A percentile compares a stretch with the other conserved stretches of the same genome.
phyloP scores from a whole-genome alignment of 2,888 invertebrate genomes.

The Abscondita cerata region DNA sequence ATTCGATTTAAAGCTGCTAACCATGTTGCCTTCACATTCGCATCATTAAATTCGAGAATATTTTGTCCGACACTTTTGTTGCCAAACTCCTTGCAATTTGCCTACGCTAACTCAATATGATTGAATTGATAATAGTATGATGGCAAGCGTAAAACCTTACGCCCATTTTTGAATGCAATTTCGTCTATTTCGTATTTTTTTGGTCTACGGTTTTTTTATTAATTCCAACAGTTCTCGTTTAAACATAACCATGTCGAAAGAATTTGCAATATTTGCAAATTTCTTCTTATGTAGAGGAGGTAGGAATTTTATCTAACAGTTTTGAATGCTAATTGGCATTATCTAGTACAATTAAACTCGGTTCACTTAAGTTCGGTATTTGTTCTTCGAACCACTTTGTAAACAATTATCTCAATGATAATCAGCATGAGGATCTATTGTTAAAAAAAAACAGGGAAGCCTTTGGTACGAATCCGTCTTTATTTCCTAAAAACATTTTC shows the following conservation, averaged over 20 bases:
- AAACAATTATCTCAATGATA: neutral
- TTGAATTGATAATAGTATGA: neutral
- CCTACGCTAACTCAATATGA: neutral
- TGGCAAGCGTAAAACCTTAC: too few species aligned
- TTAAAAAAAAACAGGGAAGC: slow-evolving; percentile 1
- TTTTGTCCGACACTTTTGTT: slow-evolving; percentile 4
- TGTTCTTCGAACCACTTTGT: neutral
- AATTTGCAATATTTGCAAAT: slow-evolving; percentile 1
- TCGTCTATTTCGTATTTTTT: too few species aligned
- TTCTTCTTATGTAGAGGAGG: too few species aligned
- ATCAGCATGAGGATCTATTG: slow-evolving; percentile 2
- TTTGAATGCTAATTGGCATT: neutral
- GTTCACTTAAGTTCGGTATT: slow-evolving; percentile 1
- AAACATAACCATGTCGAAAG: slow-evolving; percentile 2
- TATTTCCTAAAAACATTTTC: slow-evolving; percentile 4
- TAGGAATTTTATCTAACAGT: too few species aligned
- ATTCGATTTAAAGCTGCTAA: slow-evolving; percentile 4
- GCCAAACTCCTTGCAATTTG: neutral
- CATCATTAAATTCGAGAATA: neutral
- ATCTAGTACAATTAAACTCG: slow-evolving; percentile 1
- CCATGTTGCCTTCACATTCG: slow-evolving; percentile 2
- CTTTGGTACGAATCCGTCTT: slow-evolving; percentile 2
- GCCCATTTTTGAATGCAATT: too few species aligned
- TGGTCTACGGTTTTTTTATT: slow-evolving; percentile 2
- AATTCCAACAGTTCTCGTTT: slow-evolving; percentile 4